Evolutionary conservation across 2,113 vertebrate species (phyloP), one percentile per base, ranked within the genome.

Genomic region (Laterallus jamaicensis): DNA sequence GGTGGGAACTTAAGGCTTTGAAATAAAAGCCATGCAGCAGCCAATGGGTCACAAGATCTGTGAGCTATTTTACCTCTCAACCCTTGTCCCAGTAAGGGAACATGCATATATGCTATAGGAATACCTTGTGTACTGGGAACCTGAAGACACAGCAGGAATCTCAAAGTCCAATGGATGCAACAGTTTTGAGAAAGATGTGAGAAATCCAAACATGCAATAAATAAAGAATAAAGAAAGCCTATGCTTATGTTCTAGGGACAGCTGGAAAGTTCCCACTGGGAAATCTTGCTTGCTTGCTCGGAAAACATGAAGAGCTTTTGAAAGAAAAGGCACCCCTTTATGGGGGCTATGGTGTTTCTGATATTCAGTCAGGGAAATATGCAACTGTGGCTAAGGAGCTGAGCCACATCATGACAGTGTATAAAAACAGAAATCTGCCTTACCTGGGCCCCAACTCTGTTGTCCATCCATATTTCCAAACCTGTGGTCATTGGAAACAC

Each of bases 281-380:
- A 93, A 90, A 16, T 32, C 18, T 74, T 62, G 31, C 54, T 37
- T 84, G 69, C 58, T 82, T 92, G 28, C 58, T 49, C 39, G 50
- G 85, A 71, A 83, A 90, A 24, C 2, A 2, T 11, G 22, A 78
- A 79, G 39, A 80, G 18, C 47, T 75, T 16, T 11, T 42, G 69
- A 85, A 94, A 83, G 71, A 80, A 66, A 67, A 52, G 12, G 14
- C 73, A 63, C 37, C 19, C 16, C 50, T 82, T 83, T 83, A 39
- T 70, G 88, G 63, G 50, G 50, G 42, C 70, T 74, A 42, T 79
- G 55, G n/a, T 85, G 77, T 94, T 92, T 95, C 91, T 86, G 82
- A 74, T 82, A 79, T 44, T 76, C 90, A 17, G 59, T 70, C 62
- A 60, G 50, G 52, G 40, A 86, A 93, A 94, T 52, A 93, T 15